Evolutionary conservation across 2,797 vertebrate genomes (phyloP).

Genomic region (Sorex maritimensis): DNA sequence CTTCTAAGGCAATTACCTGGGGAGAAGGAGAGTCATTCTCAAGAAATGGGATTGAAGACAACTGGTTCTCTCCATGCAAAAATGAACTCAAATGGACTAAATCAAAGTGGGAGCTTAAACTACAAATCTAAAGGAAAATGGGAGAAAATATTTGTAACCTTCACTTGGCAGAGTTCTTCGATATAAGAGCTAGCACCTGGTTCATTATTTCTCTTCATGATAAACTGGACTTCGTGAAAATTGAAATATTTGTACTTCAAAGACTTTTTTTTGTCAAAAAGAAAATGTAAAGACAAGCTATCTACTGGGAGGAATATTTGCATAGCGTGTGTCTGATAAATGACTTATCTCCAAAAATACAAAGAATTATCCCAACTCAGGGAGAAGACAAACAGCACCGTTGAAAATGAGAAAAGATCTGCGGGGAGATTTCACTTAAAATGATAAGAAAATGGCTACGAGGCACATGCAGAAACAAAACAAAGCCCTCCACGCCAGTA

Average conservation of each 20-base stretch:
- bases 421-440: neutral
- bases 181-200: neutral
- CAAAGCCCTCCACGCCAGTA: neutral
- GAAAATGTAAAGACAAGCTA: slow-evolving; percentile 2
- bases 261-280: neutral
- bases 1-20: neutral
- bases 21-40: neutral
- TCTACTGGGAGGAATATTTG: neutral
- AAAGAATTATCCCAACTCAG: neutral
- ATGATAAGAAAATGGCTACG: neutral
- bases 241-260: neutral
- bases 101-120: neutral
- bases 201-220: neutral
- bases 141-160: neutral
- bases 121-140: neutral
- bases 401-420: neutral
- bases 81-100: neutral
- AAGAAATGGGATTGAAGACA: neutral
- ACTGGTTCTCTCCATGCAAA: neutral
- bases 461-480: neutral
- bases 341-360: neutral
- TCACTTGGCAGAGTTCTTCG: neutral
- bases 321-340: neutral
- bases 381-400: neutral
- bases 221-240: neutral